Evolutionary conservation across 2,797 vertebrate genomes (phyloP).

Genomic region (Selene dorsalis): DNA sequence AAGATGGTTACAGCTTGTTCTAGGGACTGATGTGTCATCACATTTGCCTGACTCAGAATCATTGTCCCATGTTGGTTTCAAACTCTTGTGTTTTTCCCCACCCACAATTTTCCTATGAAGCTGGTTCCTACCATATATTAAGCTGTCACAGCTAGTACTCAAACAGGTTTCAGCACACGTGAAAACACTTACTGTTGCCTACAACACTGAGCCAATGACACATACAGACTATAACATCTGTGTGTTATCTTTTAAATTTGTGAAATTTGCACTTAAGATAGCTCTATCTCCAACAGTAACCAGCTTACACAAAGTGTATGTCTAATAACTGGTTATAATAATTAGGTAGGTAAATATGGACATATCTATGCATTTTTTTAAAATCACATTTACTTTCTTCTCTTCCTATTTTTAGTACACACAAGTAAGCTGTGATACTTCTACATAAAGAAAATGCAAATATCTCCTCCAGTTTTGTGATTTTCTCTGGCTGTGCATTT

Average conservation of each 20-base stretch:
- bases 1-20: not conserved
- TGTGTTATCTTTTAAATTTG: not conserved
- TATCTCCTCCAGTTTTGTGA: not conserved
- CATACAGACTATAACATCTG: not conserved
- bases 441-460: not conserved
- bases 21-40: conserved; percentile 17
- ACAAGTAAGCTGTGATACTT: not conserved
- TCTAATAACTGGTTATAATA: not conserved
- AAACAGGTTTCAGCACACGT: not conserved
- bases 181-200: not conserved
- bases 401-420: no score
- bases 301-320: not conserved
- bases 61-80: conserved; percentile 17
- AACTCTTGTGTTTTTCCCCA: conserved; percentile 46
- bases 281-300: not conserved
- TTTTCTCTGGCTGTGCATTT: conserved; percentile 10
- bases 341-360: not conserved
- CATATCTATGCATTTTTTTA: no score
- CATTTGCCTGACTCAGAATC: conserved; percentile 47
- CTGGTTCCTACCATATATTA: not conserved
- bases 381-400: no score
- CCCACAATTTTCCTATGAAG: conserved; percentile 38
- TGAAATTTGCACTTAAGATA: not conserved
- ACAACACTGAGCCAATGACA: not conserved
- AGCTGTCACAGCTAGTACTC: not conserved